Base-by-base conservation (phyloP, 37 sponge, comb jelly and placozoan species). In the Spongilla lacustris region DNA sequence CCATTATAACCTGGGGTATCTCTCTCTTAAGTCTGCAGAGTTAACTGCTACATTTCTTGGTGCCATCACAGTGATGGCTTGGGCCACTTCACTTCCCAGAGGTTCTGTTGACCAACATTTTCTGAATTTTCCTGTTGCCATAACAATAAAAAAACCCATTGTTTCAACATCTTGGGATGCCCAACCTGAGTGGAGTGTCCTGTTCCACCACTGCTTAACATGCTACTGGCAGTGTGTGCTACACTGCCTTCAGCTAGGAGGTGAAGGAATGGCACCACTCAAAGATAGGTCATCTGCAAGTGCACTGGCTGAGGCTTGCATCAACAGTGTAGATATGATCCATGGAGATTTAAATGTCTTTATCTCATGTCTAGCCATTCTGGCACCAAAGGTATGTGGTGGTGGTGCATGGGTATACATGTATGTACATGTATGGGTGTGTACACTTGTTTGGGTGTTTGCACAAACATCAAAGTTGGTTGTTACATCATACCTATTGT, bases 221-320 rank as follows among this genome's bases (percentile, higher is more conserved):
- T 79, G 68, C 19, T 80, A 89, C 73, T 93, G 94, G 94, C 67
- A 80, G 30, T 88, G 89, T 84, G 27, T 89, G 28, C 84, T 81
- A 1, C 81, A 66, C 49, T 66, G 29, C 23, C 75, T 89, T 12
- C 31, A 36, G 24, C 50, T 49, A 24, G 37, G 29, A 2, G 23
- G 66, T 33, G 48, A n/a, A 11, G 31, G 14, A 33, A 34, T 22
- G 38, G 68, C 27, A 11, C n/a, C 27, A 22, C 28, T 5, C 0
- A 17, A 66, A 0, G 75, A 23, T 74, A 23, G 33, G 36, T 21
- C 74, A 4, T 66, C 22, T 28, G 46, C 71, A 9, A 74, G 78
- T 0, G 67, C 8, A 22, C 19, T 87, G 69, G 87, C 75, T 32
- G 48, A 71, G 0, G 67, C 28, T 22, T 89, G 89, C 67, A 26